Evolutionary conservation across 92 coral and sea anemone species (phyloP).

Genomic region (Palythoa grandis): DNA sequence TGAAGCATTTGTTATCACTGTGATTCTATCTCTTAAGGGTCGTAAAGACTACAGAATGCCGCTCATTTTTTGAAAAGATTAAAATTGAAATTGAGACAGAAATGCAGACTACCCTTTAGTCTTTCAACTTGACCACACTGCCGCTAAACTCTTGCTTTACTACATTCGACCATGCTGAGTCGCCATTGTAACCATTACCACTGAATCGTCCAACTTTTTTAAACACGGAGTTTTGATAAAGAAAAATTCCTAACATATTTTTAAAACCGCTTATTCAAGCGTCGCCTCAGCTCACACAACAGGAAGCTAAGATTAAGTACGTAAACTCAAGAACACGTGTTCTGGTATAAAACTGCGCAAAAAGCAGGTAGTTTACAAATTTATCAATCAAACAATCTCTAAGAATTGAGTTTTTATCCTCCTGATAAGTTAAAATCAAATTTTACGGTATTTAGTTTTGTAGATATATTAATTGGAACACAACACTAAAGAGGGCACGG

Average conservation of each 20-base stretch:
- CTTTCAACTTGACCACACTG: no score
- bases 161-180: no score
- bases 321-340: background rate
- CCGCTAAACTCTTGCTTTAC: no score
- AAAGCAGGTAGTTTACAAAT: background rate
- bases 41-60: no score
- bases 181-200: no score
- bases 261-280: constrained; percentile 3
- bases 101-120: no score
- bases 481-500: background rate
- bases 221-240: background rate
- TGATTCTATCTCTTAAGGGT: no score
- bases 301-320: background rate
- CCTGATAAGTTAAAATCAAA: background rate
- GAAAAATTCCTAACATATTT: background rate
- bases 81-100: no score
- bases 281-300: background rate
- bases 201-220: background rate
- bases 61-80: no score
- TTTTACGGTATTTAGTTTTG: background rate
- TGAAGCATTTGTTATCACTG: no score
- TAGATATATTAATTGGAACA: background rate
- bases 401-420: background rate
- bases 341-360: background rate
- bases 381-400: background rate